Conservation (phyloP, 2,888 invertebrate genomes). For the Cryptops parisi region DNA sequence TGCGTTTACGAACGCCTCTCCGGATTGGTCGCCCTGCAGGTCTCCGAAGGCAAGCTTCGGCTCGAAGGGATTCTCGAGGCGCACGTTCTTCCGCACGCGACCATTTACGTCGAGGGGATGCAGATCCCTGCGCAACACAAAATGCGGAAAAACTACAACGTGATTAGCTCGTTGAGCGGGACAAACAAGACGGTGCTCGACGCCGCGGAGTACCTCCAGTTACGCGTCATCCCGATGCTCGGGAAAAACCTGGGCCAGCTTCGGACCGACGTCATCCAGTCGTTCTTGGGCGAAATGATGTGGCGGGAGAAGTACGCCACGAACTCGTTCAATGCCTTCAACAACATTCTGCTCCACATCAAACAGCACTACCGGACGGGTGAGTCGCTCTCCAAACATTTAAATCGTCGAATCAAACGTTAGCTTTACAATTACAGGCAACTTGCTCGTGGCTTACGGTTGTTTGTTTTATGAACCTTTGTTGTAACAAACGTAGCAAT, state of each 20-base stretch:
- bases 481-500: too few relatives aligned
- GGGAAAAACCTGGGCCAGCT: conserved; percentile 29
- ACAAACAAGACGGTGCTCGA: conserved; percentile 18
- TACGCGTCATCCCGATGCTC: conserved; percentile 17
- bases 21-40: conserved; percentile 12
- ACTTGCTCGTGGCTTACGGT: too few relatives aligned
- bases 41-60: conserved; percentile 1
- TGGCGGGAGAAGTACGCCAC: conserved; percentile 77
- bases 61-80: conserved; percentile 7
- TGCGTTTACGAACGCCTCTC: conserved; percentile 16
- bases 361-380: conserved; percentile 57
- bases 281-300: conserved; percentile 73
- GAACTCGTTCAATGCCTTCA: conserved; percentile 60
- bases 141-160: neutral
- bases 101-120: conserved; percentile 7
- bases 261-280: conserved; percentile 73
- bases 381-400: too few relatives aligned
- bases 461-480: too few relatives aligned
- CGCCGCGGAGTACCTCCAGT: conserved; percentile 19
- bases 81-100: conserved; percentile 4
- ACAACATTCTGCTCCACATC: conserved; percentile 61
- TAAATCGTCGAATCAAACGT: too few relatives aligned
- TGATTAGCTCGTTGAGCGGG: neutral
- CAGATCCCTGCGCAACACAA: conserved; percentile 2
- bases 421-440: too few relatives aligned